Conservation (phyloP, 2,888 invertebrate genomes). For the Drymonia ruficornis region DNA sequence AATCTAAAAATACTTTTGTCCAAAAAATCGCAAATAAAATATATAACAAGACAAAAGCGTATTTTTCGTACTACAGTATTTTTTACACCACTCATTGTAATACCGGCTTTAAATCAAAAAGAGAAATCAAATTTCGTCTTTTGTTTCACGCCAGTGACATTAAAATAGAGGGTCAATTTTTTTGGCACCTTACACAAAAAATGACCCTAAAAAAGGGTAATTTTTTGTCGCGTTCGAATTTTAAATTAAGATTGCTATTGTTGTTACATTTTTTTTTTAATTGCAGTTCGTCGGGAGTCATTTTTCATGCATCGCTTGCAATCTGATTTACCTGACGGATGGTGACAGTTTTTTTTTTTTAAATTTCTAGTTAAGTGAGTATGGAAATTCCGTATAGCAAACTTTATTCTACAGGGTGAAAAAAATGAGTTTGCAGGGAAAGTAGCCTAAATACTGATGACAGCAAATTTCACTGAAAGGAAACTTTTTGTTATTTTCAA, state of each 20-base stretch:
- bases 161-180: conserved; percentile 53
- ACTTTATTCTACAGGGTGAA: too few species aligned
- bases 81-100: conserved; percentile 59
- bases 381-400: too few species aligned
- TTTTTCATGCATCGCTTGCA: conserved; percentile 83
- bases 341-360: conserved; percentile 46
- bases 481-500: too few species aligned
- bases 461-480: too few species aligned
- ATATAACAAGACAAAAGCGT: too few species aligned
- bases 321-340: conserved; percentile 80
- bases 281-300: conserved; percentile 71
- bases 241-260: conserved; percentile 73
- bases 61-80: neutral
- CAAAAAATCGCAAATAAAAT: conserved; percentile 43
- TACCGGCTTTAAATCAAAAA: conserved; percentile 74
- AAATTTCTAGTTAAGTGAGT: conserved; percentile 25
- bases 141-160: conserved; percentile 77
- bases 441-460: too few species aligned
- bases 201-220: conserved; percentile 28
- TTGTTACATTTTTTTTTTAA: conserved; percentile 72
- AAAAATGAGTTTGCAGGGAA: too few species aligned
- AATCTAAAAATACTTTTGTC: conserved; percentile 50
- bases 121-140: conserved; percentile 71
- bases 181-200: conserved; percentile 44
- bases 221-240: conserved; percentile 71